These are phyloP conservation scores for Julus scanicus DNA, from an alignment of 2,888 invertebrate species.

Conservation along the genomic window DNA sequence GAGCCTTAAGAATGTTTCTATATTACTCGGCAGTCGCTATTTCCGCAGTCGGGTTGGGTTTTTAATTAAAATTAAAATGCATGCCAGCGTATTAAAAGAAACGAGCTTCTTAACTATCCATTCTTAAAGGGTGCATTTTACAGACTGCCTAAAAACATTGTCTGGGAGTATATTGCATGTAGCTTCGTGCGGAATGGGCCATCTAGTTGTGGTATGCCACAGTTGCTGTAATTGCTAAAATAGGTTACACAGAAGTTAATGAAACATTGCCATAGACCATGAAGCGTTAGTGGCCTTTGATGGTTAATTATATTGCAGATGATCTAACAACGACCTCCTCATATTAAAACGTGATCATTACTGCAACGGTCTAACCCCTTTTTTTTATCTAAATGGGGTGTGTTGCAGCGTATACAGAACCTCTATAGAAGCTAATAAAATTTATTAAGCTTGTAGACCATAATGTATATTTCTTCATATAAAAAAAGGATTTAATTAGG, in stretches of 20 bases:
- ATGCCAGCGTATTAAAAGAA: not conserved
- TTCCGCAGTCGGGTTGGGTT: not conserved
- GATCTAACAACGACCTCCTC: conserved; percentile 22
- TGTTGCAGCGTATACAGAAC: not conserved
- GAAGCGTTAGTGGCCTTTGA: not conserved
- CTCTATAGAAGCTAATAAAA: not conserved
- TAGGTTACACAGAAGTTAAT: conserved; percentile 4
- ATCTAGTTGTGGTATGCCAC: conserved; percentile 1
- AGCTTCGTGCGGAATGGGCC: conserved; percentile 6
- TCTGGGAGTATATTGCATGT: not conserved
- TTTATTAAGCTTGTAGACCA: not conserved
- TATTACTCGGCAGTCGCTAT: not conserved
- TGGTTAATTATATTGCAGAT: conserved; percentile 30
- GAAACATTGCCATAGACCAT: conserved; percentile 24
- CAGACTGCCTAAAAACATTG: not conserved
- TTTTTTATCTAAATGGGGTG: conserved; percentile 8
- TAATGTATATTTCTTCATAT: not conserved
- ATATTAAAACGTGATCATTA: conserved; percentile 7
- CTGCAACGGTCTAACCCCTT: not conserved
- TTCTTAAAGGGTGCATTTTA: not conserved
- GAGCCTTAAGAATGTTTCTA: conserved; percentile 9
- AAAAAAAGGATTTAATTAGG: conserved; percentile 4
- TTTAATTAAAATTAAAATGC: conserved; percentile 39
- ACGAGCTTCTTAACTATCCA: not conserved
- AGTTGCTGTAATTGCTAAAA: conserved; percentile 21